Evolutionary conservation across 2,113 vertebrate genomes (phyloP), one percentile per base, ranked within the genome.

Genomic region (Prietella phreatophila): DNA sequence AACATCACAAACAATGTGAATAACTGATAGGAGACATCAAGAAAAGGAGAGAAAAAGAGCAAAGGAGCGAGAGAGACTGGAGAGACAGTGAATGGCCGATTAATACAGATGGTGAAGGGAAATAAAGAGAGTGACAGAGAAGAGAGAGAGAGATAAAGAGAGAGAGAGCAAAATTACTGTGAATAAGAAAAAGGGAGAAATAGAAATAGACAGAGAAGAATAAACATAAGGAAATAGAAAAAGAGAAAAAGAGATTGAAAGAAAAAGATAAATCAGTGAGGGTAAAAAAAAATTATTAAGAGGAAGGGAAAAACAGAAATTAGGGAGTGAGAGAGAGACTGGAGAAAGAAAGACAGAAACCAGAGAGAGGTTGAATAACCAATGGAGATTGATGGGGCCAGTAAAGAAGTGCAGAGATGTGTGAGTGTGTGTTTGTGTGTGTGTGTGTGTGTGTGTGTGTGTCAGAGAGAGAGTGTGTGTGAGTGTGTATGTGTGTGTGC

Each of bases 321-420:
- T 22, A 85, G 42, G 53, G 79, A 76, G 15, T 55, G 53, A 55
- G 19, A 42, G 50, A 60, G 71, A 86, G 25, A 22, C 17, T 60
- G 17, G 15, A 27, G 20, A 33, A 14, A 56, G 22, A 25, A 84
- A 36, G 9, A 69, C 27, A 86, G 20, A 36, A 42, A 22, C 4
- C 20, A 78, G 55, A 82, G 89, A 87, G 50, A 15, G 61, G 80
- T 8, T 56, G 36, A 36, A 36, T 36, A 42, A 61, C 17, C n/a
- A 22, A 60, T 6, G 11, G 27, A 58, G n/a, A 56, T 50, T n/a
- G 50, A 78, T 36, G 69, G 63, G 42, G 30, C 7, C 7, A 22
- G 61, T 39, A 27, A 76, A 60, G 53, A 60, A 7, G 81, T 67
- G 79, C 55, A 60, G 13, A 58, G 53, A 4, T 61, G 65, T 36